phyloP scores from a whole-genome alignment of 2,113 vertebrate genomes.

The Casuarius casuarius region DNA sequence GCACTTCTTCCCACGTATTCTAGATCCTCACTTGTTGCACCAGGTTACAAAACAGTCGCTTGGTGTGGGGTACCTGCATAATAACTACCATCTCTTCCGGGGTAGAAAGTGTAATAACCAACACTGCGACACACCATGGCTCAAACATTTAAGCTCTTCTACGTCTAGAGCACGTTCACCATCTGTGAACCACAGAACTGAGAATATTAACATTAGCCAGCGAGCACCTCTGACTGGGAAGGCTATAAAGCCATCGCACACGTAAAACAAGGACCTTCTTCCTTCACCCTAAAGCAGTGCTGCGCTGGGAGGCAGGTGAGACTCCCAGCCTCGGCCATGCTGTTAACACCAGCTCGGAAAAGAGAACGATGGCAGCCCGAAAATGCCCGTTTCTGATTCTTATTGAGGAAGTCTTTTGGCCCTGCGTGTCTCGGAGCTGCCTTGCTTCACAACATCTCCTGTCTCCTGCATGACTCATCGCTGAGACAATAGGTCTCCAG shows the following conservation, averaged over 20 bases:
- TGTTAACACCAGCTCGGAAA: fast-evolving
- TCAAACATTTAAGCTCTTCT: background rate
- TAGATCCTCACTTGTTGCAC: background rate
- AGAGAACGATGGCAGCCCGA: fast-evolving
- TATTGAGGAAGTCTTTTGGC: background rate
- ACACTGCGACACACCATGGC: fast-evolving
- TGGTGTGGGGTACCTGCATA: fast-evolving
- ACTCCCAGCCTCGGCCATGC: background rate
- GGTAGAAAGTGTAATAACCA: fast-evolving
- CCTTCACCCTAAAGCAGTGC: background rate
- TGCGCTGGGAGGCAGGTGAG: background rate
- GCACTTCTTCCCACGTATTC: fast-evolving
- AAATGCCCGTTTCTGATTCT: fast-evolving
- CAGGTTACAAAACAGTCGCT: fast-evolving
- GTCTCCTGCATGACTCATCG: conserved; percentile 40
- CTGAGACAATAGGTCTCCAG: background rate
- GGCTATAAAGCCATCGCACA: fast-evolving
- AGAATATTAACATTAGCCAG: fast-evolving
- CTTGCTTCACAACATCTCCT: background rate
- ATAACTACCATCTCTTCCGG: fast-evolving
- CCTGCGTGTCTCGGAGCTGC: background rate
- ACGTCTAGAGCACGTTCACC: fast-evolving
- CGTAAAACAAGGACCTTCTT: background rate
- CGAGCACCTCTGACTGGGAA: fast-evolving
- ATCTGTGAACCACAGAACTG: background rate